Percentiles rank a stretch among this genome's conserved stretches.
phyloP scores from a whole-genome alignment of 2,797 vertebrate species.

The Eupleurogrammus muticus region DNA sequence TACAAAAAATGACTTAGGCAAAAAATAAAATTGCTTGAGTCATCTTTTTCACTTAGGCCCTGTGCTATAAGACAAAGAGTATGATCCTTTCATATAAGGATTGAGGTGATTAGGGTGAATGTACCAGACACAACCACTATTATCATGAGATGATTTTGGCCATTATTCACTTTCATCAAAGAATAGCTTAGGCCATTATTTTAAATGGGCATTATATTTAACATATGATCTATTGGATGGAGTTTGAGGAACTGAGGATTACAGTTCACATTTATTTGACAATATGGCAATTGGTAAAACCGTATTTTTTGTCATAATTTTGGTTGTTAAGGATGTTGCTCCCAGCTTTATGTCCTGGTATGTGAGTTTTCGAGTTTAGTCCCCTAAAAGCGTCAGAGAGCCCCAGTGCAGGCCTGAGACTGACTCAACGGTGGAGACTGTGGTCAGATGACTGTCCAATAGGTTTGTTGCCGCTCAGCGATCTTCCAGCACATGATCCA shows the following conservation, averaged over 20 bases:
- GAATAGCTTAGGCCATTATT: too few relatives aligned
- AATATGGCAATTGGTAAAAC: neutral
- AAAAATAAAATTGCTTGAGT: too few relatives aligned
- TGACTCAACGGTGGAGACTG: conserved; percentile 59
- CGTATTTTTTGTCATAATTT: neutral
- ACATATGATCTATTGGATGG: neutral
- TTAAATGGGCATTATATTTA: too few relatives aligned
- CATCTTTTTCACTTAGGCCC: too few relatives aligned
- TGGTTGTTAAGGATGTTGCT: neutral
- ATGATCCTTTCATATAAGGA: too few relatives aligned
- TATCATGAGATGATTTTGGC: too few relatives aligned
- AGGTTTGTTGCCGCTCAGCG: conserved; percentile 62
- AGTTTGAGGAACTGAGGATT: neutral
- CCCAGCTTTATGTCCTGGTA: neutral
- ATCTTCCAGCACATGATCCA: conserved; percentile 72
- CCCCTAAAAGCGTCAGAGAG: conserved; percentile 25
- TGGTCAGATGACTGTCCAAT: conserved; percentile 78
- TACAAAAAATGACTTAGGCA: too few relatives aligned
- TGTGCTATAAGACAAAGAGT: too few relatives aligned
- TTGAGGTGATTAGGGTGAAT: too few relatives aligned
- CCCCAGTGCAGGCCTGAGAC: conserved; percentile 30
- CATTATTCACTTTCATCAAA: too few relatives aligned
- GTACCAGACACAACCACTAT: too few relatives aligned
- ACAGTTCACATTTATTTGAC: neutral
- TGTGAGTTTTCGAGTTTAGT: conserved; percentile 24